Evolutionary conservation across 2,113 vertebrate species (phyloP).

Genomic region (Poeciliopsis occidentalis): DNA sequence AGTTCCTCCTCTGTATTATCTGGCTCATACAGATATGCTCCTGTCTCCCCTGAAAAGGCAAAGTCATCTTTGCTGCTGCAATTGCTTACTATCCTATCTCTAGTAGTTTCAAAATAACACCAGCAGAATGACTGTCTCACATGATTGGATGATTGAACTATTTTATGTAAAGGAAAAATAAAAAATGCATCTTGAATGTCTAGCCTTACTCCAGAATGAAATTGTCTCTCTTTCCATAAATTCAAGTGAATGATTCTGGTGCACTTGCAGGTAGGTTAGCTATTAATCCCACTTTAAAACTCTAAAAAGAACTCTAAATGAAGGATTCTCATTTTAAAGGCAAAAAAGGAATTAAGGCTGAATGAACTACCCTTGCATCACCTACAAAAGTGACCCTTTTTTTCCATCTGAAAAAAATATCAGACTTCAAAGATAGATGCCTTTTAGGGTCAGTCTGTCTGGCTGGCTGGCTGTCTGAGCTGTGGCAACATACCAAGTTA

Average conservation of each 20-base stretch:
- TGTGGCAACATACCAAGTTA: conserved; percentile 60
- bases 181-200: background rate
- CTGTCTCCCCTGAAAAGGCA: background rate
- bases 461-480: conserved; percentile 42
- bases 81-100: background rate
- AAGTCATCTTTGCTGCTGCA: background rate
- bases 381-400: conserved; percentile 18
- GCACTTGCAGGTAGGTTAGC: background rate
- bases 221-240: background rate
- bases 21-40: background rate
- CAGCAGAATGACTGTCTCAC: background rate
- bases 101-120: background rate
- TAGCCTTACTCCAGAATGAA: background rate
- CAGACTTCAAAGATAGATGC: conserved; percentile 49
- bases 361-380: background rate
- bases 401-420: conserved; percentile 5
- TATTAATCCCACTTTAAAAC: background rate
- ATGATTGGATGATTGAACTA: background rate
- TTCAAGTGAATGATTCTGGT: background rate
- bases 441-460: conserved; percentile 62
- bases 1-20: background rate
- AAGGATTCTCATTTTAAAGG: background rate
- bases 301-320: background rate
- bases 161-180: too few relatives aligned
- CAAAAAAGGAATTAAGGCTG: background rate